Percentiles rank a stretch among this genome's conserved stretches.
Conservation (phyloP, 2,113 vertebrate species). For the Onychostruthus taczanowskii region DNA sequence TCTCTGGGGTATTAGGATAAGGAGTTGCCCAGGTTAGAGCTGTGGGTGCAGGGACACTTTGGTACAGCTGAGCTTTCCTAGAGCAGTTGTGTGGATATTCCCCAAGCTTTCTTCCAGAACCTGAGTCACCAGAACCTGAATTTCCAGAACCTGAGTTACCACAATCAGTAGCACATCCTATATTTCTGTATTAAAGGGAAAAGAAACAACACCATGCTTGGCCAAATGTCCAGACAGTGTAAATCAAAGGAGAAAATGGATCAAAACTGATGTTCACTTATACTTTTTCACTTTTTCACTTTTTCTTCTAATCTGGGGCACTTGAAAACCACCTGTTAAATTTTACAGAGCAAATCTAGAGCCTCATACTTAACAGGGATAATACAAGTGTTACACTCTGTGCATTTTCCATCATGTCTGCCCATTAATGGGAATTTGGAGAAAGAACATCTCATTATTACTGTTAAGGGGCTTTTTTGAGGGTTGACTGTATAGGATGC, state of each 20-base stretch:
- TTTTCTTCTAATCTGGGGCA: neutral
- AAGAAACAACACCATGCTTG: neutral
- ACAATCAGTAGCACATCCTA: neutral
- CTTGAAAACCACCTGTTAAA: neutral
- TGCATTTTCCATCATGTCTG: neutral
- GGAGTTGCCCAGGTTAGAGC: neutral
- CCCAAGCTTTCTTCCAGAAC: neutral
- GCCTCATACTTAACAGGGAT: neutral
- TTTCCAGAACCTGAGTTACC: neutral
- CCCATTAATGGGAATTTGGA: neutral
- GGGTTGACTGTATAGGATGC: neutral
- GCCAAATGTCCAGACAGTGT: neutral
- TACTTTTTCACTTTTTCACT: neutral
- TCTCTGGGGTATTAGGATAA: neutral
- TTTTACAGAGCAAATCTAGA: neutral
- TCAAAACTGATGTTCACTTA: neutral
- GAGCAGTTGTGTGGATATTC: neutral
- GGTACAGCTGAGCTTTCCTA: neutral
- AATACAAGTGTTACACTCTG: neutral
- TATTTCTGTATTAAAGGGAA: neutral
- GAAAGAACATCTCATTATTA: neutral
- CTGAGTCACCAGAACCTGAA: neutral
- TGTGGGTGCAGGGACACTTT: neutral
- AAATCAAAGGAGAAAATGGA: neutral
- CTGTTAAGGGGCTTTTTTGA: neutral